These are phyloP conservation scores for Volucella inanis DNA, from an alignment of 2,888 invertebrate species.

Conservation along the genomic window DNA sequence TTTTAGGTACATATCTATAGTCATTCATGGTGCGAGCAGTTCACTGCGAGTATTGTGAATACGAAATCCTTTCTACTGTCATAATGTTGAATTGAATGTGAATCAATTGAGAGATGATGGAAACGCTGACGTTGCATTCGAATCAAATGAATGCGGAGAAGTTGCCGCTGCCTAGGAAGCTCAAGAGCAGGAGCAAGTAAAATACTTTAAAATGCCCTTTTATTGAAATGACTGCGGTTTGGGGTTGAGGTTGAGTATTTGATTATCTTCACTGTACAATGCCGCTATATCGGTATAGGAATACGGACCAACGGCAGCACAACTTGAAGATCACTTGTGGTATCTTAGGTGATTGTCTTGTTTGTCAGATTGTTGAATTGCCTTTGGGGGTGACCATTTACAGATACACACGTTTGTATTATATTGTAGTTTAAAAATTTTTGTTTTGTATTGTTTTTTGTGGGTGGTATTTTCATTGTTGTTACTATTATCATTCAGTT, in stretches of 20 bases:
- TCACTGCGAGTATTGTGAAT: slow-evolving; percentile 12
- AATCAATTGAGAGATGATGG: slow-evolving; percentile 74
- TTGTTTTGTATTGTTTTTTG: slow-evolving; percentile 44
- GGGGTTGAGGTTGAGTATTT: slow-evolving; percentile 59
- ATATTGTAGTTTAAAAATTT: slow-evolving; percentile 49
- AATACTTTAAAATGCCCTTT: slow-evolving; percentile 74
- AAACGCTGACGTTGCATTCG: slow-evolving; percentile 59
- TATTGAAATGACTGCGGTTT: slow-evolving; percentile 65
- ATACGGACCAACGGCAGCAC: slow-evolving; percentile 32
- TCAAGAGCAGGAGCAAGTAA: slow-evolving; percentile 63
- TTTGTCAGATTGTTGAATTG: slow-evolving; percentile 72
- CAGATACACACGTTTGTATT: not conserved
- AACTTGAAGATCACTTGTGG: slow-evolving; percentile 53
- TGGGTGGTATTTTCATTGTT: slow-evolving; percentile 42
- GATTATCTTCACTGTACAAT: slow-evolving; percentile 31
- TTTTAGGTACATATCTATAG: slow-evolving; percentile 12
- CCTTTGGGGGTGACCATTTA: slow-evolving; percentile 42
- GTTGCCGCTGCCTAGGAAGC: slow-evolving; percentile 3
- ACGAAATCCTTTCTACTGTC: slow-evolving; percentile 72
- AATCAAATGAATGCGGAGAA: slow-evolving; percentile 18
- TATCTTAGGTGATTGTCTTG: slow-evolving; percentile 67
- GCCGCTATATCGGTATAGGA: slow-evolving; percentile 5
- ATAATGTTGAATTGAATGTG: slow-evolving; percentile 74
- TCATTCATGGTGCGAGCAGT: not conserved
- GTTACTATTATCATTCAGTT: slow-evolving; percentile 67